Evolutionary conservation across 2,113 vertebrate species (phyloP).

Genomic region (Rhabdomys dilectus): DNA sequence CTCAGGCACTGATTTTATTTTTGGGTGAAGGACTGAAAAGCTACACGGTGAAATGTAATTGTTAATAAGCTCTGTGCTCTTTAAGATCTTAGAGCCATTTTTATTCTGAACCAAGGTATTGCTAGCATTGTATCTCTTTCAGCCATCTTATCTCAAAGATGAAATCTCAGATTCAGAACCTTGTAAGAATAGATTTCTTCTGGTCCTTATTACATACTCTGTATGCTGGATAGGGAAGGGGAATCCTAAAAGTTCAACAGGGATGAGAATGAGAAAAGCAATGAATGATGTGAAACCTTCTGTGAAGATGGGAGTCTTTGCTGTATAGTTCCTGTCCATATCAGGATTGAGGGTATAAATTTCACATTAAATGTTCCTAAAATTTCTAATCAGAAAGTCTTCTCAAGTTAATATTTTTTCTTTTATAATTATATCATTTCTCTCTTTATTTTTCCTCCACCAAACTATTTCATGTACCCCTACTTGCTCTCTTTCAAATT

Average conservation of each 20-base stretch:
- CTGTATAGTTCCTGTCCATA: background rate
- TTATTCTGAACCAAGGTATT: background rate
- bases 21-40: background rate
- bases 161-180: background rate
- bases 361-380: background rate
- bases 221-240: accelerated
- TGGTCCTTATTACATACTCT: background rate
- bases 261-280: background rate
- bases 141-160: background rate
- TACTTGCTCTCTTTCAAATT: background rate
- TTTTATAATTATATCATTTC: background rate
- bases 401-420: constrained; percentile 13
- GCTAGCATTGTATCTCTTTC: background rate
- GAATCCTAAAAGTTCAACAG: background rate
- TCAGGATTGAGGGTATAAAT: background rate
- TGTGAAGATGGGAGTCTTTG: background rate
- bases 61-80: background rate
- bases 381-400: background rate
- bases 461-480: background rate
- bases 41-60: background rate
- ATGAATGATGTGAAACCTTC: background rate
- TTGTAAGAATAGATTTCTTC: background rate
- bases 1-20: constrained; percentile 9
- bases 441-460: background rate
- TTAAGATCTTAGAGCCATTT: background rate